phyloP scores from a whole-genome alignment of 2,113 vertebrate species.

The Grammomys surdaster region DNA sequence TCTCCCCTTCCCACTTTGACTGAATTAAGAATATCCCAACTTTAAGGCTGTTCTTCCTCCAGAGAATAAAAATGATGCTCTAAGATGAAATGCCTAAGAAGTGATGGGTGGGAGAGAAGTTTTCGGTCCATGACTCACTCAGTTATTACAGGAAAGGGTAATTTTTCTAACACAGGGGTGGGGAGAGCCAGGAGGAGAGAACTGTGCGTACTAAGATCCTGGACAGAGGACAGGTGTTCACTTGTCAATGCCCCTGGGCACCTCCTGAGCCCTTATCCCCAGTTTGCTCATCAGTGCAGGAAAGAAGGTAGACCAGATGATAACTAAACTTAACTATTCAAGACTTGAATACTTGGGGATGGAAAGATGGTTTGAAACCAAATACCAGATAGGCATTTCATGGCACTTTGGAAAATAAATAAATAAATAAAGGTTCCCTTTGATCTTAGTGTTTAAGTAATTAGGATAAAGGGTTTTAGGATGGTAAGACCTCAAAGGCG shows the following conservation, averaged over 20 bases:
- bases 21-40: constrained; percentile 78
- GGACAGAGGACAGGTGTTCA: neutral
- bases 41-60: constrained; percentile 71
- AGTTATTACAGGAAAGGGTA: constrained; percentile 69
- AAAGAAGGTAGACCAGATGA: neutral
- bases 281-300: neutral
- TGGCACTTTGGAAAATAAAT: neutral
- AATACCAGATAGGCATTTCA: neutral
- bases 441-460: constrained; percentile 6
- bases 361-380: constrained; percentile 20
- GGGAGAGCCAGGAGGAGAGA: neutral
- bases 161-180: neutral
- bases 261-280: neutral
- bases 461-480: constrained; percentile 7
- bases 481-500: neutral
- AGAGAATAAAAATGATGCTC: constrained; percentile 69
- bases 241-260: neutral
- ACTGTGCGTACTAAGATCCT: neutral
- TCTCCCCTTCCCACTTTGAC: constrained; percentile 76
- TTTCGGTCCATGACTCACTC: constrained; percentile 67
- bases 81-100: constrained; percentile 57
- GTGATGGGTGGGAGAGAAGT: constrained; percentile 70
- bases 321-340: neutral
- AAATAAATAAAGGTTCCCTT: neutral
- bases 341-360: neutral